These are phyloP conservation scores for Chionodraco myersi DNA, from an alignment of 2,113 vertebrate genomes.

Conservation along the genomic window DNA sequence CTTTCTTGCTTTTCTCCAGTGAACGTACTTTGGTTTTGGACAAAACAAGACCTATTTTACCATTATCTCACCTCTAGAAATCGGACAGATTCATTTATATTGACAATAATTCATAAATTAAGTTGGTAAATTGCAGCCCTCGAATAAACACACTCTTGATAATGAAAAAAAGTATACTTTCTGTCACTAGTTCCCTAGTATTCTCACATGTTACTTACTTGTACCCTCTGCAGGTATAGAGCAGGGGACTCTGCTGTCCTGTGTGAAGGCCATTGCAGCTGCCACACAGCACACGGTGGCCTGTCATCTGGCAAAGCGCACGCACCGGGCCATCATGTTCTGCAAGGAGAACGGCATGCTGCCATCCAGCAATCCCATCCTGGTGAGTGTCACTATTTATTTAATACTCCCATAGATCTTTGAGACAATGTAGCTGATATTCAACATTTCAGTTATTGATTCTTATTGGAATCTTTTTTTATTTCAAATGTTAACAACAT, in stretches of 20 bases:
- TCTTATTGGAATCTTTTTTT: background rate
- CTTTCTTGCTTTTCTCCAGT: too few relatives aligned
- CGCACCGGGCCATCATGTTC: slow-evolving; percentile 92
- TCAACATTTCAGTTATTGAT: background rate
- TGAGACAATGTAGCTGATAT: too few relatives aligned
- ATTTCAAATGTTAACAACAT: too few relatives aligned
- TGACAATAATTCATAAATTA: too few relatives aligned
- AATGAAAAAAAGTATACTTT: background rate
- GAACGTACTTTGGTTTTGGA: too few relatives aligned
- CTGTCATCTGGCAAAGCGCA: slow-evolving; percentile 87
- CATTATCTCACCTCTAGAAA: too few relatives aligned
- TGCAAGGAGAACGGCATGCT: slow-evolving; percentile 86
- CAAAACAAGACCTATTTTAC: too few relatives aligned
- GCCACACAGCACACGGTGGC: slow-evolving; percentile 86
- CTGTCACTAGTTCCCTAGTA: background rate
- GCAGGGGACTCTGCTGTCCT: slow-evolving; percentile 87
- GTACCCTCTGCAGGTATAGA: slow-evolving; percentile 81
- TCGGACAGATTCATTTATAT: too few relatives aligned
- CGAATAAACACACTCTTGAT: background rate
- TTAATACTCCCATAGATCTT: background rate
- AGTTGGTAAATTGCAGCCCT: too few relatives aligned
- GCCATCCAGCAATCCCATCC: slow-evolving; percentile 73
- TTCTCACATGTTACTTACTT: background rate
- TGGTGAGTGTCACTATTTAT: slow-evolving; percentile 82
- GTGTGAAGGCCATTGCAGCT: slow-evolving; percentile 91